Percentiles rank a stretch among this genome's conserved stretches.
phyloP scores from a whole-genome alignment of 2,888 invertebrate species.

The Erebia palarica region DNA sequence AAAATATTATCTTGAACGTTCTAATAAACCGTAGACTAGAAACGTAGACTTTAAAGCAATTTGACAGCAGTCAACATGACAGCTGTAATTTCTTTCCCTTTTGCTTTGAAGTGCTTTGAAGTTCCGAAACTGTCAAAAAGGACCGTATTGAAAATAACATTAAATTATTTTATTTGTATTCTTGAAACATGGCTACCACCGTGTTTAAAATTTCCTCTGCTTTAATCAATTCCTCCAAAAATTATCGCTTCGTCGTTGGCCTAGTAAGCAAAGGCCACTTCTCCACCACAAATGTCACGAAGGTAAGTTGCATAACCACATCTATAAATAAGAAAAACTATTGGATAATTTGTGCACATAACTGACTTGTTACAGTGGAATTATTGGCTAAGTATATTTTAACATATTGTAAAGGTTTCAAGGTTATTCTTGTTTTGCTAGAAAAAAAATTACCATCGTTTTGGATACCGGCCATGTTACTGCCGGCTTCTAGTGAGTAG shows the following conservation, averaged over 20 bases:
- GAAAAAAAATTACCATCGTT: no score
- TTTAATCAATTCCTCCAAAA: slow-evolving; percentile 59
- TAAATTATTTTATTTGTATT: background rate
- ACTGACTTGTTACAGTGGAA: background rate
- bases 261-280: slow-evolving; percentile 62
- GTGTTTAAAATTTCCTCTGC: slow-evolving; percentile 67
- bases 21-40: background rate
- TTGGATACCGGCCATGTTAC: no score
- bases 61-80: background rate
- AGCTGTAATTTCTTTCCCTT: no score
- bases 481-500: no score
- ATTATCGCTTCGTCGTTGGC: slow-evolving; percentile 59
- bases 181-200: slow-evolving; percentile 63
- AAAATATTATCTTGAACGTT: no score
- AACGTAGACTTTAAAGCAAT: background rate
- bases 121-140: slow-evolving; percentile 12
- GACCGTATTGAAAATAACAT: slow-evolving; percentile 7
- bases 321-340: background rate
- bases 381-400: no score
- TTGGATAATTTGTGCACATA: no score
- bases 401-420: no score
- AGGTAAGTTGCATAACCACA: slow-evolving; percentile 78
- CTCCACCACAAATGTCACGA: slow-evolving; percentile 64
- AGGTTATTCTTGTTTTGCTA: no score
- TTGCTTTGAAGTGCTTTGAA: background rate